These are phyloP conservation scores for Chironomus striatipennis DNA, from an alignment of 1,140 invertebrate genomes.

Conservation along the genomic window DNA sequence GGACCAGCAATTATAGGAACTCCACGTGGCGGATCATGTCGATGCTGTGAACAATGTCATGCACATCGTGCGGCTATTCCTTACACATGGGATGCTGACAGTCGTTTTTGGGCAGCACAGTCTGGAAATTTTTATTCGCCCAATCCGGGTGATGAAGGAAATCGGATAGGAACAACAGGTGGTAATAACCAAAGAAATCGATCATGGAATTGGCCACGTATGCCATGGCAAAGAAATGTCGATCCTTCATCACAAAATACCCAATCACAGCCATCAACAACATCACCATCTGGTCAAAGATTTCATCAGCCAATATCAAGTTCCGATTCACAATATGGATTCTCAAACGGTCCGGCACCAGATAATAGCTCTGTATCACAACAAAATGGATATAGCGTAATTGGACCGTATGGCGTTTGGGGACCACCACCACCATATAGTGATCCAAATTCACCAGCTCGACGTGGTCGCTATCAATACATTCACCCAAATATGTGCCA, in stretches of 20 bases:
- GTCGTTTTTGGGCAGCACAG: slow-evolving; percentile 40
- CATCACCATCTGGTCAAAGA: slow-evolving; percentile 27
- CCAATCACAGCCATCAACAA: slow-evolving; percentile 26
- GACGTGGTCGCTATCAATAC: slow-evolving; percentile 41
- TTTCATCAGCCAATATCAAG: slow-evolving; percentile 41
- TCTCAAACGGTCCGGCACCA: slow-evolving; percentile 42
- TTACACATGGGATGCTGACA: slow-evolving; percentile 31
- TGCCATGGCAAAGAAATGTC: slow-evolving; percentile 44
- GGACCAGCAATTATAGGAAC: slow-evolving; percentile 25
- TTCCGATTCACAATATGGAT: slow-evolving; percentile 58
- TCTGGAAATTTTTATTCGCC: slow-evolving; percentile 72
- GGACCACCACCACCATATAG: slow-evolving; percentile 67
- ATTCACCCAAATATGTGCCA: slow-evolving; percentile 33
- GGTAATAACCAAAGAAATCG: slow-evolving; percentile 42
- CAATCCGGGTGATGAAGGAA: slow-evolving; percentile 52
- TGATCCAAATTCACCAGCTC: slow-evolving; percentile 57
- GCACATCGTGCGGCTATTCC: slow-evolving; percentile 32
- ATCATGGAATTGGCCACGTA: slow-evolving; percentile 48
- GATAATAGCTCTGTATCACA: slow-evolving; percentile 31
- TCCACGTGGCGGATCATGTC: slow-evolving; percentile 31
- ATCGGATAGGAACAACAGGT: slow-evolving; percentile 29
- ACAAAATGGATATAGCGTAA: slow-evolving; percentile 30
- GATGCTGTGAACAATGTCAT: slow-evolving; percentile 40
- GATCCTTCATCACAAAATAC: background rate
- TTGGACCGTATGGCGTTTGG: slow-evolving; percentile 47